Percentiles rank a stretch among this genome's conserved stretches.
Conservation (phyloP, 2,113 vertebrate genomes). For the Neopipo cinnamomea region DNA sequence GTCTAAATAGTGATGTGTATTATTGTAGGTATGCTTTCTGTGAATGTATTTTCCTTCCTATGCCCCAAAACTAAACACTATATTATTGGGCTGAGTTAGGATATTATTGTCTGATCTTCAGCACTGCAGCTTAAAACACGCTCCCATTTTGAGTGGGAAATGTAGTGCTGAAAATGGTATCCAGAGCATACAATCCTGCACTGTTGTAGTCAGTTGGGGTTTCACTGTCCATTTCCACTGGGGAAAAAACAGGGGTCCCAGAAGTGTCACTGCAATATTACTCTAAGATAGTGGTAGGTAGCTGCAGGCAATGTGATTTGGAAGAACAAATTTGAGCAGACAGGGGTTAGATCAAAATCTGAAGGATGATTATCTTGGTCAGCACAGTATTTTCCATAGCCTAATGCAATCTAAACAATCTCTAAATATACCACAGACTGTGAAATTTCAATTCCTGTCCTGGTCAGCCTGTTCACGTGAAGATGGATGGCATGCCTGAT, state of each 20-base stretch:
- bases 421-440: slow-evolving; percentile 52
- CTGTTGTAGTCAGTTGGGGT: neutral
- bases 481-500: neutral
- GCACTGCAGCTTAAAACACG: neutral
- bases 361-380: slow-evolving; percentile 50
- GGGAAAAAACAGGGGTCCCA: neutral
- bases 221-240: neutral
- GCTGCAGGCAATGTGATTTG: slow-evolving; percentile 21
- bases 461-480: slow-evolving; percentile 13
- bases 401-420: slow-evolving; percentile 40
- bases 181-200: neutral
- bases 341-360: slow-evolving; percentile 59
- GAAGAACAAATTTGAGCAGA: slow-evolving; percentile 60
- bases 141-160: neutral
- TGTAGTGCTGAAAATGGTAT: neutral
- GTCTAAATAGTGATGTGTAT: neutral
- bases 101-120: neutral
- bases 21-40: neutral
- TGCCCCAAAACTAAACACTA: neutral
- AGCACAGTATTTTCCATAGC: slow-evolving; percentile 19
- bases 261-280: neutral
- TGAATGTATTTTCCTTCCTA: neutral
- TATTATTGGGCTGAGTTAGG: neutral
- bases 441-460: slow-evolving; percentile 58
- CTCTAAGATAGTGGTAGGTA: neutral